Percentiles rank a stretch among this genome's conserved stretches.
These are phyloP conservation scores for Drymonia ruficornis DNA, from an alignment of 2,888 invertebrate species.

Conservation along the genomic window DNA sequence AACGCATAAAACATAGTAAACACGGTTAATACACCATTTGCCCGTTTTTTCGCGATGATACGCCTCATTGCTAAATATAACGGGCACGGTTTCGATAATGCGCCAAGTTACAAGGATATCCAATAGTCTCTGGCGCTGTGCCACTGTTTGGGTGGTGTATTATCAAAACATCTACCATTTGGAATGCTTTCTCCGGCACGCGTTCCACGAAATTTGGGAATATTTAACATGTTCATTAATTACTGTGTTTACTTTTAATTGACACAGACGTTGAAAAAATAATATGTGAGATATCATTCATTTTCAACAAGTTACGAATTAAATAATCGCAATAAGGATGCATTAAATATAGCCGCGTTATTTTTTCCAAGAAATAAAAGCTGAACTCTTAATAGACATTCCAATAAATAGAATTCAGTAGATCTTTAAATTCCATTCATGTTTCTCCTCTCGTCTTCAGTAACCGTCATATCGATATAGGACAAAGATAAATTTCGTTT, in stretches of 20 bases:
- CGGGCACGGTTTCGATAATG: constrained; percentile 40
- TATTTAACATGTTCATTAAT: constrained; percentile 43
- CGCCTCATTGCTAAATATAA: constrained; percentile 60
- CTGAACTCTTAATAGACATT: too few species aligned
- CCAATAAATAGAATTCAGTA: too few species aligned
- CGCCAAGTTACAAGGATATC: constrained; percentile 41
- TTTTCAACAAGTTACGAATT: not conserved
- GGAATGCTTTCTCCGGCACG: constrained; percentile 48
- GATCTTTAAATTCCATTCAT: not conserved
- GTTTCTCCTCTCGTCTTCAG: not conserved
- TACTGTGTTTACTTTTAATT: constrained; percentile 24
- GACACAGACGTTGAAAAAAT: not conserved
- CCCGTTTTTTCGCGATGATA: constrained; percentile 51
- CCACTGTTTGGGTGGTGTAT: constrained; percentile 47
- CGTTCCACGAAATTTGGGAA: constrained; percentile 51
- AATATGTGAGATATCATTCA: not conserved
- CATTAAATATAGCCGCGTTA: not conserved
- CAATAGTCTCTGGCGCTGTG: constrained; percentile 48
- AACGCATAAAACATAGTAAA: constrained; percentile 51
- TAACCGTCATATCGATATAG: constrained; percentile 1
- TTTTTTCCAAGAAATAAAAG: too few species aligned
- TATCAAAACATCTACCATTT: constrained; percentile 53
- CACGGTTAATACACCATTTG: constrained; percentile 56
- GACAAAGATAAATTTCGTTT: constrained; percentile 14
- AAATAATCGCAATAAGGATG: too few species aligned